phyloP scores from a whole-genome alignment of 2,888 invertebrate species.

The Andrena flavipes region DNA sequence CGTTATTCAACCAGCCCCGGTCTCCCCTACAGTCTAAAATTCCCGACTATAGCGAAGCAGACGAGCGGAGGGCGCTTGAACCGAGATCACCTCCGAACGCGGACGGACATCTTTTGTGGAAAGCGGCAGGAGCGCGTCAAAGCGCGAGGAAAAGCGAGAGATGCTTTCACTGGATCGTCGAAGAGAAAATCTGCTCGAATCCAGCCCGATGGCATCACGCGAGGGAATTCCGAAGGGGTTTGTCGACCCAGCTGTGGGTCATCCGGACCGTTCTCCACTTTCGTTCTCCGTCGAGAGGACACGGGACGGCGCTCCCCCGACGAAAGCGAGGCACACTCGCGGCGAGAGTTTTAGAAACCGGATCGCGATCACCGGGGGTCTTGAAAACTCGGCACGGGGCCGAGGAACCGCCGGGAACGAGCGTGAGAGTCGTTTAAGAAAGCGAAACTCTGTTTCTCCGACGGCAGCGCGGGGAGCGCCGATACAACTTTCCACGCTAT shows the following conservation, averaged over 20 bases:
- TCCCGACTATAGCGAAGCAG: too few relatives aligned
- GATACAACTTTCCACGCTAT: conserved; percentile 65
- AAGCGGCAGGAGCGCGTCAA: not conserved
- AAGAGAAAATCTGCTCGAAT: conserved; percentile 44
- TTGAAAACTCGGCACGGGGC: conserved; percentile 72
- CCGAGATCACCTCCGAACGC: too few relatives aligned
- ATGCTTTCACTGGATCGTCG: conserved; percentile 39
- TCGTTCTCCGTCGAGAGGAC: conserved; percentile 69
- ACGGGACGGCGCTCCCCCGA: conserved; percentile 68
- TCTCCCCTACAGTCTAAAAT: too few relatives aligned
- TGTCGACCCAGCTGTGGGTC: conserved; percentile 67
- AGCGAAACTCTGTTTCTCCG: conserved; percentile 76
- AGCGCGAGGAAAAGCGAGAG: not conserved
- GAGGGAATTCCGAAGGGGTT: conserved; percentile 67
- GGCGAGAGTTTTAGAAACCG: conserved; percentile 82
- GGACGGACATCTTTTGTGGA: not conserved
- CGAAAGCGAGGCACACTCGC: conserved; percentile 73
- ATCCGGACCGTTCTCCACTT: conserved; percentile 65
- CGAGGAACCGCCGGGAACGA: conserved; percentile 66
- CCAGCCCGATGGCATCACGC: conserved; percentile 36
- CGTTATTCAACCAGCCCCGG: too few relatives aligned
- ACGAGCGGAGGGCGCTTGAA: too few relatives aligned
- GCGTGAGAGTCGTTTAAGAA: conserved; percentile 77
- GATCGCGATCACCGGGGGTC: conserved; percentile 75
- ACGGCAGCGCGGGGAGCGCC: conserved; percentile 29